Evolutionary conservation across 2,888 invertebrate genomes (phyloP).

Genomic region (Andrena haemorrhoa): DNA sequence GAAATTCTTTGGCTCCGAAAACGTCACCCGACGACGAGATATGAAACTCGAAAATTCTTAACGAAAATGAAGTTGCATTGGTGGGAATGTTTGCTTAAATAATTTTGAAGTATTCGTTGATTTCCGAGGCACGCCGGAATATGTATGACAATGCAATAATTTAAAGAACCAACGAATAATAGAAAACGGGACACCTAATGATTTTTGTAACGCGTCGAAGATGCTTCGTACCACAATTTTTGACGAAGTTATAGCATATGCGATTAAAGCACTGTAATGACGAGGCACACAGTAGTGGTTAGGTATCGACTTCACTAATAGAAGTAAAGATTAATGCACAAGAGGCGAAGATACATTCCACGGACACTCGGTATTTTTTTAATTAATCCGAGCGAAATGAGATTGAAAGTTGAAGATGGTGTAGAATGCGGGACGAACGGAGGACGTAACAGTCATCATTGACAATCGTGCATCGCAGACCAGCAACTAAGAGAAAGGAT

Average conservation of each 20-base stretch:
- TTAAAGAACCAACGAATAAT: background rate
- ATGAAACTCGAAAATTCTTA: background rate
- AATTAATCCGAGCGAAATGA: slow-evolving; percentile 10
- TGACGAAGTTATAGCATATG: background rate
- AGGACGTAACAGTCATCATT: slow-evolving; percentile 20
- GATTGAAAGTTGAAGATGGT: slow-evolving; percentile 3
- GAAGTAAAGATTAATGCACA: background rate
- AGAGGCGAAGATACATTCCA: slow-evolving; percentile 4
- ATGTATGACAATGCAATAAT: background rate
- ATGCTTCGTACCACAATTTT: background rate
- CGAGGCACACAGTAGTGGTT: slow-evolving; percentile 4
- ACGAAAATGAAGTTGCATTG: background rate
- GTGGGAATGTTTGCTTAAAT: background rate
- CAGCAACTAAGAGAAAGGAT: slow-evolving; percentile 29
- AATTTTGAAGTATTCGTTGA: no score
- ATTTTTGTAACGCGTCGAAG: background rate
- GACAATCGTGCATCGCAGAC: slow-evolving; percentile 52
- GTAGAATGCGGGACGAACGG: background rate
- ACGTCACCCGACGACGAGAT: no score
- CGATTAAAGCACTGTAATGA: slow-evolving; percentile 1
- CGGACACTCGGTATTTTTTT: slow-evolving; percentile 38
- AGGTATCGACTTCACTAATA: slow-evolving; percentile 2
- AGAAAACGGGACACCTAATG: background rate
- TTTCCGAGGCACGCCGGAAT: no score
- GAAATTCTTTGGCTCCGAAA: background rate